phyloP scores from a whole-genome alignment of 2,888 invertebrate genomes.

The Lithophane leautieri region DNA sequence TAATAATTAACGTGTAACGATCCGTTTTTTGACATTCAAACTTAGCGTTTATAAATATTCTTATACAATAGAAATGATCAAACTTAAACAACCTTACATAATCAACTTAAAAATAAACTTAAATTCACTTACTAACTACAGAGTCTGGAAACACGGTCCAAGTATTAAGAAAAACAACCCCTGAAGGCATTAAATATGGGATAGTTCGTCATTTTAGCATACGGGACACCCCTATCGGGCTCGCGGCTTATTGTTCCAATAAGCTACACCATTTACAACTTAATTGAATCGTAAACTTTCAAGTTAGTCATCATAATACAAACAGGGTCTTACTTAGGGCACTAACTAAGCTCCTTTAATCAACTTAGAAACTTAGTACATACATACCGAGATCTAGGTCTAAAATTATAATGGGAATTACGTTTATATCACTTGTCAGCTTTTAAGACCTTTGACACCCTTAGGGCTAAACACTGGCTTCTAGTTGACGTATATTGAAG shows the following conservation, averaged over 20 bases:
- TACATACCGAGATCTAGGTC: conserved; percentile 6
- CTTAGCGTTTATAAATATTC: too few species aligned
- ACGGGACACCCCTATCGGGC: too few species aligned
- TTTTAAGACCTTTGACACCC: conserved; percentile 18
- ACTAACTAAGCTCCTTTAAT: conserved; percentile 49
- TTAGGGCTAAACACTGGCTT: conserved; percentile 11
- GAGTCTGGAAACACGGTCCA: too few species aligned
- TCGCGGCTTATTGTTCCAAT: background rate
- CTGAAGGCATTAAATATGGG: too few species aligned
- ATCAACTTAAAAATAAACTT: too few species aligned
- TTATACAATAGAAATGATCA: too few species aligned
- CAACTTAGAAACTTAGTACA: conserved; percentile 51
- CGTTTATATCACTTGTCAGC: conserved; percentile 18
- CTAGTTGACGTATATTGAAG: conserved; percentile 10
- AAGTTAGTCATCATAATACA: conserved; percentile 29
- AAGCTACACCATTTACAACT: conserved; percentile 21
- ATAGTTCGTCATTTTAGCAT: too few species aligned
- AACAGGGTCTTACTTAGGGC: conserved; percentile 27
- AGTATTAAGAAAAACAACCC: too few species aligned
- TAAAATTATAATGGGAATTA: conserved; percentile 16
- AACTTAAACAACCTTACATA: too few species aligned
- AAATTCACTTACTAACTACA: too few species aligned
- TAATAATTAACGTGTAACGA: too few species aligned
- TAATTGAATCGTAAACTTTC: conserved; percentile 52
- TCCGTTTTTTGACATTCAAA: too few species aligned